phyloP scores from a whole-genome alignment of 30 jellyfish, hydroid and myxozoan genomes.

The Catostylus mosaicus region DNA sequence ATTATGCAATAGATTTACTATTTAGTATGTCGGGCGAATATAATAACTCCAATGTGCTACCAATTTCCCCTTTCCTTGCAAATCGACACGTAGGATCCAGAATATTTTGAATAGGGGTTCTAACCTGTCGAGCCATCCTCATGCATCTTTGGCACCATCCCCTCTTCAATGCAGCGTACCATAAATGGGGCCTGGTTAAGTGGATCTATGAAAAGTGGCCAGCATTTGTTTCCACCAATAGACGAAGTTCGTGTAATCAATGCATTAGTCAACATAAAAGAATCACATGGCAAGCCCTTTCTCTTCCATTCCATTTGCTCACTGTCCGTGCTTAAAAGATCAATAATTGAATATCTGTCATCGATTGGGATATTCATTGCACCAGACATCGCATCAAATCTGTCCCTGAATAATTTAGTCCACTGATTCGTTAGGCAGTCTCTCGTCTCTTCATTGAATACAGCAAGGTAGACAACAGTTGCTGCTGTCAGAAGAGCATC shows the following conservation, averaged over 20 bases:
- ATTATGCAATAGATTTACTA: neutral
- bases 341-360: conserved; percentile 21
- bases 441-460: conserved; percentile 29
- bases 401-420: conserved; percentile 12
- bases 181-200: conserved; percentile 24
- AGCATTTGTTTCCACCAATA: conserved; percentile 64
- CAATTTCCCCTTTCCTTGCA: neutral
- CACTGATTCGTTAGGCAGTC: conserved; percentile 20
- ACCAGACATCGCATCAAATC: conserved; percentile 6
- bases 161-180: conserved; percentile 57
- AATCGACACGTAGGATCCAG: neutral
- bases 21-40: neutral
- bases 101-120: neutral
- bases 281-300: conserved; percentile 20
- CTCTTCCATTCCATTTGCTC: conserved; percentile 72
- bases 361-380: conserved; percentile 19
- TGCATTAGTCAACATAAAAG: conserved; percentile 17
- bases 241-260: conserved; percentile 55
- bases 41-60: too few relatives aligned
- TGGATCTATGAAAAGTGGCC: conserved; percentile 83
- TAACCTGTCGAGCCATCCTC: neutral
- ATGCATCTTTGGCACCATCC: neutral
- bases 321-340: conserved; percentile 54
- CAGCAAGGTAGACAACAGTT: conserved; percentile 54
- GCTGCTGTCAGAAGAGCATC: conserved; percentile 68